Conservation (phyloP, 2,113 vertebrate species). For the Zapornia atra region DNA sequence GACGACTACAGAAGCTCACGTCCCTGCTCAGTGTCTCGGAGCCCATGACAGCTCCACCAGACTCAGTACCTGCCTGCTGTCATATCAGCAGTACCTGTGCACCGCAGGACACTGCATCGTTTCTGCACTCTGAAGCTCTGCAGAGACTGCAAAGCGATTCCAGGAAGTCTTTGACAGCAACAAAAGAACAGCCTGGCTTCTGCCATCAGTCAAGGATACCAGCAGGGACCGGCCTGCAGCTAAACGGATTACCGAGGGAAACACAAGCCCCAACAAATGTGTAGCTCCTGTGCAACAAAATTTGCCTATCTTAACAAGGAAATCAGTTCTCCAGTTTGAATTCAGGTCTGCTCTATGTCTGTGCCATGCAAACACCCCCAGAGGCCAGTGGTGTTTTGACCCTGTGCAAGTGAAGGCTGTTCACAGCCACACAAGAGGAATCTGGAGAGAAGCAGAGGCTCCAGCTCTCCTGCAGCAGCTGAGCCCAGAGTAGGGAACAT, state of each 20-base stretch:
- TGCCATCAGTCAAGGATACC: not conserved
- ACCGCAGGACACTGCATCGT: not conserved
- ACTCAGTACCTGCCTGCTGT: not conserved
- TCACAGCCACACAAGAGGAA: not conserved
- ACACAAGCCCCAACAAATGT: not conserved
- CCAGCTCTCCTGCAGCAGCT: not conserved
- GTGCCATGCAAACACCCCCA: not conserved
- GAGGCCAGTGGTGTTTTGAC: not conserved
- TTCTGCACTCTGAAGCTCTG: not conserved
- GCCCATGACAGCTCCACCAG: not conserved
- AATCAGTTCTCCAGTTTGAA: not conserved
- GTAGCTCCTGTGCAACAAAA: not conserved
- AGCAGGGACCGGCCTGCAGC: not conserved
- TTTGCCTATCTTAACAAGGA: not conserved
- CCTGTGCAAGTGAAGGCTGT: not conserved
- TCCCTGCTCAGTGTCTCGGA: not conserved
- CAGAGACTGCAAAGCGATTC: not conserved
- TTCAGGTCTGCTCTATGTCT: not conserved
- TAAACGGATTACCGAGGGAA: constrained; percentile 10
- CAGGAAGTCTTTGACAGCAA: not conserved
- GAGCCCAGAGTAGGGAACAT: not conserved
- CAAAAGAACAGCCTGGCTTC: not conserved
- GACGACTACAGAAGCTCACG: not conserved
- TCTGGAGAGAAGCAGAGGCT: not conserved
- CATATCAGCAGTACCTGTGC: rapidly evolving